phyloP scores from a whole-genome alignment of 2,113 vertebrate genomes.

The Gasterosteus nipponicus region DNA sequence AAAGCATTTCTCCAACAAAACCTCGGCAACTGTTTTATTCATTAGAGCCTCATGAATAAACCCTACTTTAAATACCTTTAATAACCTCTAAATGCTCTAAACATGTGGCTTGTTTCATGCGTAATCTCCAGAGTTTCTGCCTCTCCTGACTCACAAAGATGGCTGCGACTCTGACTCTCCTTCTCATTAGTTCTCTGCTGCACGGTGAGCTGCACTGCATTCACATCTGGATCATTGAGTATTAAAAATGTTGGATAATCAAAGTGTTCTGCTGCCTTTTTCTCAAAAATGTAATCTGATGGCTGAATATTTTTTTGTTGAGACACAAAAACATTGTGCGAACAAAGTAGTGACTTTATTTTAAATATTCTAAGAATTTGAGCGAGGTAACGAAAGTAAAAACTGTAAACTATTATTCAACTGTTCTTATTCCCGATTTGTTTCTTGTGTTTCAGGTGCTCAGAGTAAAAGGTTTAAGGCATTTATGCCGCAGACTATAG shows the following conservation, averaged over 20 bases:
- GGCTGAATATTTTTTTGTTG: neutral
- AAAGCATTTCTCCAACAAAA: neutral
- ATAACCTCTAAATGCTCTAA: neutral
- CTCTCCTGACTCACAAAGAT: too few species aligned
- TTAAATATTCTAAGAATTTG: neutral
- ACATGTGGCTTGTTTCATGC: neutral
- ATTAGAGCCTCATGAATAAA: too few species aligned
- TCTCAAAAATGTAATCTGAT: neutral
- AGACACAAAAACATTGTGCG: too few species aligned
- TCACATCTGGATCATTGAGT: too few species aligned
- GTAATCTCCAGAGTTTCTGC: constrained; percentile 1
- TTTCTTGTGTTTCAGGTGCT: constrained; percentile 43
- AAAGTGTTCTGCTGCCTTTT: neutral
- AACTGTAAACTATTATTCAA: neutral
- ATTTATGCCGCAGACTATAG: neutral
- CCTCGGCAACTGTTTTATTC: too few species aligned
- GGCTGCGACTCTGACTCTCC: too few species aligned
- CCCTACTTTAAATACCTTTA: too few species aligned
- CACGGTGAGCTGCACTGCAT: constrained; percentile 19
- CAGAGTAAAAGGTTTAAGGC: neutral
- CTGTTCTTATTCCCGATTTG: neutral
- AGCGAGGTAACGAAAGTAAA: neutral
- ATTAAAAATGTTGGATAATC: too few species aligned
- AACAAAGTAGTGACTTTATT: too few species aligned
- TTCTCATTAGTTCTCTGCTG: neutral